Evolutionary conservation across 2,888 invertebrate species (phyloP), one percentile per base, ranked within the genome.

Genomic region (Aspidiotus rigidus): DNA sequence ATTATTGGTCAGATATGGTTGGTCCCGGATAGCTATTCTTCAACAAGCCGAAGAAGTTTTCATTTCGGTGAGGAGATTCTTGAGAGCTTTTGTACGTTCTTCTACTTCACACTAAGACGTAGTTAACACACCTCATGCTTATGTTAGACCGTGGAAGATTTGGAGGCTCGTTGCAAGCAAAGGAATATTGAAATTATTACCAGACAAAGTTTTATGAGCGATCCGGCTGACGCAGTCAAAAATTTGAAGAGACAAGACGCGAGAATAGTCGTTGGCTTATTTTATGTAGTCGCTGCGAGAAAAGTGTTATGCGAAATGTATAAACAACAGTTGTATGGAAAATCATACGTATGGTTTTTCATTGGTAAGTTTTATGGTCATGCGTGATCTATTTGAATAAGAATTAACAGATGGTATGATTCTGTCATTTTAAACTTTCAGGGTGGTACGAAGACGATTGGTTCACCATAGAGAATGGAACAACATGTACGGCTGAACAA

Each of bases 391-490:
- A 41, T 40, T 11, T 9, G 60, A 54, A 40, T n/a, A 10, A 9
- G 2, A 16, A 53, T 64, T 39, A 10, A 28, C n/a, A 16, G 15
- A 28, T 28, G 5, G 15, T 28, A 39, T 11, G 28, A 28, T 28
- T 5, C 28, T 28, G 28, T 28, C 28, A 28, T 28, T 28, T 28
- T 5, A 28, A 28, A 28, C 5, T 28, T 16, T 13, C 56, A 90
- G 90, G 93, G 71, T 97, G 96, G 96, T 99, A 99, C 79, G 96
- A 98, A 77, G 96, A 99, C 79, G 95, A 97, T 77, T 99, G 99
- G 99, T 99, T 93, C 78, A 90, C 92, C 77, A 80, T 93, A 73
- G 88, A 89, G 74, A 71, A 67, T 13, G 62, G 56, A 44, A 64
- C 62, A 0, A 89, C 92, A 73, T 99, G 99, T 78, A 94, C 94